phyloP scores from a whole-genome alignment of 2,113 vertebrate genomes.

The Aegypius monachus region DNA sequence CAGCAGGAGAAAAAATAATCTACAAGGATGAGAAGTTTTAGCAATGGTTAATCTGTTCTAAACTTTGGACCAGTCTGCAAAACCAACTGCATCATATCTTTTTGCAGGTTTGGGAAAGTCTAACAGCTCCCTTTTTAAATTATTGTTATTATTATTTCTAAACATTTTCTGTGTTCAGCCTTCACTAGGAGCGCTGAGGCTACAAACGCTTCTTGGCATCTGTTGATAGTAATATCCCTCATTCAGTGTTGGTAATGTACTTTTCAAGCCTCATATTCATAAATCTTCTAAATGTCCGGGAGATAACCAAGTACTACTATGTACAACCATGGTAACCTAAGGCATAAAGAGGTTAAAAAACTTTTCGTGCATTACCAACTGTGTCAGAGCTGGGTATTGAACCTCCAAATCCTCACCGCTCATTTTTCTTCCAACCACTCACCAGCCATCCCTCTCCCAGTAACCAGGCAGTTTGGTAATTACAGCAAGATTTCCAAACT shows the following conservation, averaged over 20 bases:
- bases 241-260: not conserved
- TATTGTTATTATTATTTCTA: not conserved
- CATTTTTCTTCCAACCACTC: not conserved
- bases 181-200: not conserved
- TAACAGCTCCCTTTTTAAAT: not conserved
- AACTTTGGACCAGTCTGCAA: not conserved
- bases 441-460: not conserved
- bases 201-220: constrained; percentile 46
- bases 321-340: not conserved
- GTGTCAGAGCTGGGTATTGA: not conserved
- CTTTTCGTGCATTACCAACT: not conserved
- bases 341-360: not conserved
- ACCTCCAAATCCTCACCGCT: not conserved
- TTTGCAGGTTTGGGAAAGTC: not conserved
- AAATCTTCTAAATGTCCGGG: not conserved
- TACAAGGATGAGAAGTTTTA: not conserved
- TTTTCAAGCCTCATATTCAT: constrained; percentile 13
- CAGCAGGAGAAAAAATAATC: not conserved
- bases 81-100: not conserved
- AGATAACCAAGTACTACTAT: not conserved
- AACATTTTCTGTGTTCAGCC: not conserved
- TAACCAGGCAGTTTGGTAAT: not conserved
- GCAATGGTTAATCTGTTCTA: not conserved
- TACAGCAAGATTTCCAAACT: not conserved
- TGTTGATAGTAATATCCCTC: constrained; percentile 21